These are phyloP conservation scores for Bembecia ichneumoniformis DNA, from an alignment of 2,888 invertebrate species.

Conservation along the genomic window DNA sequence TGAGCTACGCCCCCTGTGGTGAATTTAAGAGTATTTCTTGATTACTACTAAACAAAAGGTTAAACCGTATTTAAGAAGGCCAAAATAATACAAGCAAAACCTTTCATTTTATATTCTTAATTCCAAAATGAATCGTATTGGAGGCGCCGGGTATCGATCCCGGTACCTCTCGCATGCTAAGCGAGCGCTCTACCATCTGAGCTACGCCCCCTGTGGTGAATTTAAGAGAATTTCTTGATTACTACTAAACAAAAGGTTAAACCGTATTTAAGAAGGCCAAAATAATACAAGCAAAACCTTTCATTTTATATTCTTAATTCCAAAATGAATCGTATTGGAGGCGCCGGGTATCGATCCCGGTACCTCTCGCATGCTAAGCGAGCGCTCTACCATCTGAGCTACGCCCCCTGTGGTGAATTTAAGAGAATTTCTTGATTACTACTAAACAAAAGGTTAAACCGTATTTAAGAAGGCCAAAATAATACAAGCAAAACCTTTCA, in stretches of 20 bases:
- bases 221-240: background rate
- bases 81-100: no score
- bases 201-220: slow-evolving; percentile 60
- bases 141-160: slow-evolving; percentile 72
- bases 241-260: no score
- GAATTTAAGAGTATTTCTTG: background rate
- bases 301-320: no score
- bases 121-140: slow-evolving; percentile 18
- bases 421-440: background rate
- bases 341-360: slow-evolving; percentile 72
- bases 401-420: slow-evolving; percentile 44
- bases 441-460: no score
- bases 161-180: slow-evolving; percentile 72
- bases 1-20: slow-evolving; percentile 65
- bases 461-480: no score
- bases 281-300: no score
- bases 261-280: no score
- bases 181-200: slow-evolving; percentile 73
- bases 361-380: slow-evolving; percentile 73
- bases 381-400: slow-evolving; percentile 74
- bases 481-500: no score
- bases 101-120: no score
- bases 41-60: no score
- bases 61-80: no score
- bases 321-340: slow-evolving; percentile 32